Conservation (phyloP, 2,888 invertebrate species). For the Sinodicranocentrus sp. region DNA sequence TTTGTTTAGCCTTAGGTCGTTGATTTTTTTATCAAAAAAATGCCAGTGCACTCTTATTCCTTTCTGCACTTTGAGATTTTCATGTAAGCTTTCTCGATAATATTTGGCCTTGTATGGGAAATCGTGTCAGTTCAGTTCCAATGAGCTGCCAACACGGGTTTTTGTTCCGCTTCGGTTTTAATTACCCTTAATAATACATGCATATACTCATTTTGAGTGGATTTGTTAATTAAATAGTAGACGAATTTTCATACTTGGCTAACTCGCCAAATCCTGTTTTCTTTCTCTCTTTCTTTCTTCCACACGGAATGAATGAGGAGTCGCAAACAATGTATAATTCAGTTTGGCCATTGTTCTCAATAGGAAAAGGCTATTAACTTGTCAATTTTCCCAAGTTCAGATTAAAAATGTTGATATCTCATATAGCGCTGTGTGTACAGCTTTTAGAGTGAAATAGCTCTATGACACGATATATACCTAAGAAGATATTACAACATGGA, state of each 20-base stretch:
- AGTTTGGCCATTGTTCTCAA: slow-evolving; percentile 19
- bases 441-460: not conserved
- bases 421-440: not conserved
- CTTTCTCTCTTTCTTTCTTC: not conserved
- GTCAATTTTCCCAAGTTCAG: slow-evolving; percentile 54
- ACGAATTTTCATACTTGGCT: slow-evolving; percentile 32
- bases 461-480: not conserved
- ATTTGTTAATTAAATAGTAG: slow-evolving; percentile 12
- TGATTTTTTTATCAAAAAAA: too few species aligned
- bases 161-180: slow-evolving; percentile 55
- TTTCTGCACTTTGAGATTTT: too few species aligned
- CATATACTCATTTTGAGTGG: not conserved
- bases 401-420: slow-evolving; percentile 41
- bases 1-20: too few species aligned
- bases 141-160: slow-evolving; percentile 43
- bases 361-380: slow-evolving; percentile 45
- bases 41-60: too few species aligned
- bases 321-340: slow-evolving; percentile 9
- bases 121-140: slow-evolving; percentile 54
- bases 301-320: not conserved
- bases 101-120: slow-evolving; percentile 29
- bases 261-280: slow-evolving; percentile 51
- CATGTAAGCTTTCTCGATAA: too few species aligned
- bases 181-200: slow-evolving; percentile 36
- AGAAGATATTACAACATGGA: not conserved